Base-by-base conservation (phyloP, 2,797 vertebrate genomes). In the Sebastes dallii region DNA sequence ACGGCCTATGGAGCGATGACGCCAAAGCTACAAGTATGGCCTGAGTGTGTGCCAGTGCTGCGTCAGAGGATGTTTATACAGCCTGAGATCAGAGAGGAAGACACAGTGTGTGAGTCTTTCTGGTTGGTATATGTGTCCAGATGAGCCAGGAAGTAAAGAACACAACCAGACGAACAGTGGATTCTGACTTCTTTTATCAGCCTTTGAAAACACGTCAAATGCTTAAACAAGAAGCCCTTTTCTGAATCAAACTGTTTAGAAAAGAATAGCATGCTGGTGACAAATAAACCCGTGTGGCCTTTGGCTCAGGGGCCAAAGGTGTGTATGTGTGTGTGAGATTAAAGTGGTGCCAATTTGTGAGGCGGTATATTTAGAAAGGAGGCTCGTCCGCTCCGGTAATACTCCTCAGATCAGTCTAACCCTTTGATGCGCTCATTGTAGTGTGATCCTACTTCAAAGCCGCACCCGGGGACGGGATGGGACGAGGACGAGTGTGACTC, bases 391-490 rank as follows among this genome's bases (percentile, higher is more conserved):
- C 86, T 80, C 54, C 71, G 77, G 89, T 84, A 89, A 91, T 91
- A 80, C 90, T 89, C 79, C 81, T 92, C 89, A 89, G 94, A 94
- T 95, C 92, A 86, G 78, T 34, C 65, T 34, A 69, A 83, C 87
- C 86, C 93, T 96, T 95, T 95, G 94, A 96, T 95, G 90, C 73
- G 16, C 66, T 92, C 85, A 92, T 89, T 92, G 92, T 83, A 94
- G 88, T 79, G 59, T 71, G 91, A 95, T 95, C 93, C 91, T 32
- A 89, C 94, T 95, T 96, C 94, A 96, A 96, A 96, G 94, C 84
- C 29, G 72, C 75, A 16, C 30, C 11, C 77, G 14, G 70, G 78
- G 77, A 73, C 9, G 42, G 78, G 81, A 66, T 12, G 55, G 72
- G 65, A 30, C 3, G 13, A 42, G 55, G 50, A 14, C 74, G 75